Conservation (phyloP, 2,797 vertebrate genomes). For the Eptatretus atami region DNA sequence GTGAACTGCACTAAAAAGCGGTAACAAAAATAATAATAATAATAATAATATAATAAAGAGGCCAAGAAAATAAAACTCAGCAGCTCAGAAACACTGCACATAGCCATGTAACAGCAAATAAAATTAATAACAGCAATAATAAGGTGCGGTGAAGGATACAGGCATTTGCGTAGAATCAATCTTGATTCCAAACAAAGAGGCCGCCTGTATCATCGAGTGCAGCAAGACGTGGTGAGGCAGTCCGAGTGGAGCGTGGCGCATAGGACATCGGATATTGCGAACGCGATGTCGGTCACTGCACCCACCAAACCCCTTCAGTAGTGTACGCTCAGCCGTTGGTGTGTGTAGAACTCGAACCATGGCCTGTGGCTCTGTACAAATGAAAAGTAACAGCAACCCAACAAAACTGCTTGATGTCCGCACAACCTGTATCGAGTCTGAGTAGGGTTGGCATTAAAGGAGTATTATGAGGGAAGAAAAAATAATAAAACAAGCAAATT, state of each 20-base stretch:
- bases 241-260: conserved; percentile 14
- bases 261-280: conserved; percentile 83
- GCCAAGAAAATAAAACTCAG: neutral
- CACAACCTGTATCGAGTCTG: too few relatives aligned
- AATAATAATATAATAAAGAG: too few relatives aligned
- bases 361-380: conserved; percentile 11
- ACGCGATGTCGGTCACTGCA: conserved; percentile 62
- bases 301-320: conserved; percentile 85
- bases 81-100: neutral
- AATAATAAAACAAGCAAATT: too few relatives aligned
- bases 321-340: conserved; percentile 37
- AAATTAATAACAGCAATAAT: too few relatives aligned
- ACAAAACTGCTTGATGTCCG: too few relatives aligned
- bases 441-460: too few relatives aligned
- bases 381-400: too few relatives aligned
- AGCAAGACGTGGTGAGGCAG: conserved; percentile 17
- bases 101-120: too few relatives aligned
- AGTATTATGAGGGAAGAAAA: too few relatives aligned
- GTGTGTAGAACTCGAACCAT: conserved; percentile 85
- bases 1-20: too few relatives aligned
- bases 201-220: conserved; percentile 83
- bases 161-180: conserved; percentile 40
- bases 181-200: conserved; percentile 67
- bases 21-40: too few relatives aligned
- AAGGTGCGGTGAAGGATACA: conserved; percentile 32